These are phyloP conservation scores for Harpagifer antarcticus DNA, from an alignment of 2,797 vertebrate genomes.

Conservation along the genomic window DNA sequence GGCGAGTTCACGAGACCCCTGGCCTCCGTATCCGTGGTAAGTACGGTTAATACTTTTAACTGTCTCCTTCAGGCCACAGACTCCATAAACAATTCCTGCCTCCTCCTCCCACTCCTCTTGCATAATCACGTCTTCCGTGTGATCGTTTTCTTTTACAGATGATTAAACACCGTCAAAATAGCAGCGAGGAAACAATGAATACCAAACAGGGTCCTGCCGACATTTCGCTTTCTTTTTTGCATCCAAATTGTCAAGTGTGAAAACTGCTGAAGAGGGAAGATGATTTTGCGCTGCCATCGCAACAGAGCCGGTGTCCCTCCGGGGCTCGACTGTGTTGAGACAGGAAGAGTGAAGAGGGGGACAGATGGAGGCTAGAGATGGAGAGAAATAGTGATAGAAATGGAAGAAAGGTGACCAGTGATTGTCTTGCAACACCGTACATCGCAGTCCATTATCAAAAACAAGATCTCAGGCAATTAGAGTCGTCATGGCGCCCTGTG, in stretches of 20 bases:
- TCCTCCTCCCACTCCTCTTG: constrained; percentile 52
- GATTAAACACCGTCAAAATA: constrained; percentile 73
- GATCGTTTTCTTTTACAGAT: constrained; percentile 69
- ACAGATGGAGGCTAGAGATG: constrained; percentile 13
- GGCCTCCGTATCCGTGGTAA: constrained; percentile 27
- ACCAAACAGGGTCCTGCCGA: constrained; percentile 51
- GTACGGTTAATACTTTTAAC: constrained; percentile 33
- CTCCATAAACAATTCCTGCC: constrained; percentile 50
- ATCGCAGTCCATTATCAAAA: constrained; percentile 52
- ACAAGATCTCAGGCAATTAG: constrained; percentile 69
- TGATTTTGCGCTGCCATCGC: constrained; percentile 15
- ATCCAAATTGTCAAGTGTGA: constrained; percentile 59
- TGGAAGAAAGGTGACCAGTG: constrained; percentile 50
- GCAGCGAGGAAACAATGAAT: constrained; percentile 66
- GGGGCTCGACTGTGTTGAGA: constrained; percentile 18
- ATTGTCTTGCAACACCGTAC: constrained; percentile 30
- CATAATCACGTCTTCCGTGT: constrained; percentile 56
- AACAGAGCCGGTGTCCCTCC: constrained; percentile 28
- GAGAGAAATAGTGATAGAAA: constrained; percentile 27
- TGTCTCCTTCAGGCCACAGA: constrained; percentile 50
- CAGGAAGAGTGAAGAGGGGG: constrained; percentile 26
- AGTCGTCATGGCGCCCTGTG: constrained; percentile 20
- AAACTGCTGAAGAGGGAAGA: constrained; percentile 62
- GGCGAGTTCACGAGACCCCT: constrained; percentile 11
- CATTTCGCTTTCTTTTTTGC: constrained; percentile 32